A percentile compares a stretch with the other conserved stretches of the same genome.
These are phyloP conservation scores for Zeugodacus cucurbitae DNA, from an alignment of 1,140 invertebrate genomes.

Conservation along the genomic window DNA sequence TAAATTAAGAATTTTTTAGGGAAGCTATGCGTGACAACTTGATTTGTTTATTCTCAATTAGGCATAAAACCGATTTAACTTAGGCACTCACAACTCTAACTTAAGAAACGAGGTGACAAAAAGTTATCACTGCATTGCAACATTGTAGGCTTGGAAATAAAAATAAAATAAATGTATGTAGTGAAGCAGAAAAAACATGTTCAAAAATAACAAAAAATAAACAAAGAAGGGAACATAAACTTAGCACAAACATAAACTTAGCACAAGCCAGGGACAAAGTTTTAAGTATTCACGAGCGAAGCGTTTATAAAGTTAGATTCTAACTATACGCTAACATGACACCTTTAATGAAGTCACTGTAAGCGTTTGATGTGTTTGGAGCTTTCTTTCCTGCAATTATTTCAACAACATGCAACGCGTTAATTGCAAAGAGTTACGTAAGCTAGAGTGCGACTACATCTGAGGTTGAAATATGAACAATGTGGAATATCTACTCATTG, in stretches of 20 bases:
- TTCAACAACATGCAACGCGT: not conserved
- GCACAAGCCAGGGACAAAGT: not conserved
- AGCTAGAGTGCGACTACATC: no score
- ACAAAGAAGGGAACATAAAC: no score
- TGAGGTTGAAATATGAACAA: no score
- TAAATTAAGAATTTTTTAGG: no score
- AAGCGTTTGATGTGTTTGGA: not conserved
- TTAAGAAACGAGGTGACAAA: not conserved
- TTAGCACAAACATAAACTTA: no score
- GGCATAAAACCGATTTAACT: not conserved
- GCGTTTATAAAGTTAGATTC: not conserved
- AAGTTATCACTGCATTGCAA: not conserved
- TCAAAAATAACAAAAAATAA: no score
- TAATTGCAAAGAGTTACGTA: not conserved
- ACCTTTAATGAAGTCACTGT: not conserved
- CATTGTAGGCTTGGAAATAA: not conserved
- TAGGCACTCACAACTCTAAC: not conserved
- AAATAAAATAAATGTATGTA: no score
- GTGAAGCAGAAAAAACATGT: no score
- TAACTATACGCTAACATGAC: not conserved
- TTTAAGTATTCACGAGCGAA: not conserved
- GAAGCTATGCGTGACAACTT: no score
- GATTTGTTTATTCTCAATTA: no score
- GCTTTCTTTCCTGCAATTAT: not conserved
- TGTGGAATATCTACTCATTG: no score